Percentiles rank a stretch among this genome's conserved stretches.
phyloP scores from a whole-genome alignment of 1,140 invertebrate species.

The Calliphora vicina region DNA sequence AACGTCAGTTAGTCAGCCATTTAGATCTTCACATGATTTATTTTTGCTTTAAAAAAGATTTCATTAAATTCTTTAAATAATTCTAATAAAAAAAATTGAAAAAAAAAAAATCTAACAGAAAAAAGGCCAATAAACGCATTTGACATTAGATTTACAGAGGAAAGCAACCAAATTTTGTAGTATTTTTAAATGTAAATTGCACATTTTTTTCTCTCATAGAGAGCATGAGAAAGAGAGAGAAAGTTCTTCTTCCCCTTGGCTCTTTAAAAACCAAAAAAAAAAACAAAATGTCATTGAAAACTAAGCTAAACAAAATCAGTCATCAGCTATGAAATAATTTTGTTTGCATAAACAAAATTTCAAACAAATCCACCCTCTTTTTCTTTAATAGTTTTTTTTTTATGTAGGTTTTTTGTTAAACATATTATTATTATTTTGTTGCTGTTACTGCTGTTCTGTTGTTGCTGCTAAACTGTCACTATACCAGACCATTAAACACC shows the following conservation, averaged over 20 bases:
- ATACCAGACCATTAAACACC: neutral
- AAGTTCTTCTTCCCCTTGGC: neutral
- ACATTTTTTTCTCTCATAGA: neutral
- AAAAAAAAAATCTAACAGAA: too few species aligned
- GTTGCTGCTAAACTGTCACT: neutral
- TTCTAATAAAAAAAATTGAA: too few species aligned
- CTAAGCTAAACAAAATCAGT: too few species aligned
- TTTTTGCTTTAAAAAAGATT: neutral
- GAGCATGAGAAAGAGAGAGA: neutral
- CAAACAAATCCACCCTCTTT: neutral
- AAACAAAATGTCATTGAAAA: neutral
- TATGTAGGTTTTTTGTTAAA: too few species aligned
- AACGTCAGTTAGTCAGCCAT: neutral
- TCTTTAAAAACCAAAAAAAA: too few species aligned
- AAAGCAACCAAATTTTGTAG: too few species aligned
- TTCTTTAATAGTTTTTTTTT: too few species aligned
- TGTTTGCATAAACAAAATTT: neutral
- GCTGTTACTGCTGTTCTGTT: neutral
- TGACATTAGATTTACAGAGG: neutral
- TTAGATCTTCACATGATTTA: neutral
- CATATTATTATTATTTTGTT: too few species aligned
- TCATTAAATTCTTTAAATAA: neutral
- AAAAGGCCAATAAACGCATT: neutral
- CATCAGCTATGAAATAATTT: neutral
- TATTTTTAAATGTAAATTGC: too few species aligned